Base-by-base conservation (phyloP, 2,797 vertebrate species). In the Gymnoscopelus braueri region DNA sequence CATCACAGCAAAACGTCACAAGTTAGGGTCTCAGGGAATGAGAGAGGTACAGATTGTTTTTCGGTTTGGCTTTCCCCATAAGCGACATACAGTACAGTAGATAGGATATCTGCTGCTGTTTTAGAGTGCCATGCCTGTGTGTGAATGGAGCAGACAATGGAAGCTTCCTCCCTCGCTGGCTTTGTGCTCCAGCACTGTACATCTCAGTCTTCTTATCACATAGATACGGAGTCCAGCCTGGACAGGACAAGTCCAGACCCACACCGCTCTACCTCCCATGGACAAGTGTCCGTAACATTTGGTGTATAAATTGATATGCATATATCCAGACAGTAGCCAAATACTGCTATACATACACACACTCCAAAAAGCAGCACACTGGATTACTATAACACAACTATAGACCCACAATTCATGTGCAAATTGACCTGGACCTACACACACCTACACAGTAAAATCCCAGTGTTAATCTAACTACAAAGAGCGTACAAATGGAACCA, bases 1-100 rank as follows among this genome's bases (percentile, higher is more conserved):
- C 96, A 96, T 95, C 92, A 95, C 96, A 96, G 94, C 94, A 95
- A 96, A 97, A 97, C 96, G 95, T 99, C 98, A 99, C 98, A 99
- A 99, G 98, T 99, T 99, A 99, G 98, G 98, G 98, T 99, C 98
- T 99, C 97, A 99, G 98, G 98, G 98, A 99, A 95, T 96, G 96
- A 96, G 98, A 97, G 96, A 95, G 95, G 96, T 94, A 96, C 98
- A 93, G 81, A 87, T 86, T 63, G 75, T 63, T 64, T 79, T 78
- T 24, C 15, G 60, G 57, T 65, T 52, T 64, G 69, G 81, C 39
- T 67, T 78, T 70, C 66, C 51, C 55, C 39, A 44, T 80, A 49
- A 72, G 75, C 74, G 78, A 66, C 74, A 61, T 49, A 44, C 39
- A 44, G 39, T 44, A 8, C 39, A 44, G 39, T 10, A 26, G 69